Percentiles rank a stretch among this genome's conserved stretches.
phyloP scores from a whole-genome alignment of 2,888 invertebrate species.

The Diarsia dahlii region DNA sequence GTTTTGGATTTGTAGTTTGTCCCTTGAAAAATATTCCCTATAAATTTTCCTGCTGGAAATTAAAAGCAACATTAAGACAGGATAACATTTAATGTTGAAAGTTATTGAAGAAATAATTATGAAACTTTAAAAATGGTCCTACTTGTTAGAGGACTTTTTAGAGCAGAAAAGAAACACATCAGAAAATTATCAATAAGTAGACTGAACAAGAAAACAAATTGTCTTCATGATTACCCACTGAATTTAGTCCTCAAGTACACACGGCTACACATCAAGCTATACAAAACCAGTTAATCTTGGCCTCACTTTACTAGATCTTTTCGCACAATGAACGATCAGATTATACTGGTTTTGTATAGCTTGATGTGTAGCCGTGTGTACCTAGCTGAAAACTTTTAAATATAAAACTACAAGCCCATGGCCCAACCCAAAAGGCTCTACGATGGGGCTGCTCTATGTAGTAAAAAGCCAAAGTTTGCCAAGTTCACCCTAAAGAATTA shows the following conservation, averaged over 20 bases:
- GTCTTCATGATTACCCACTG: not conserved
- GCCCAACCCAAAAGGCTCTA: not conserved
- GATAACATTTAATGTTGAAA: not conserved
- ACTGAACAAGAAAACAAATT: not conserved
- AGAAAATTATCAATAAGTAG: not conserved
- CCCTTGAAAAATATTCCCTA: not conserved
- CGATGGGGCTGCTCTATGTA: not conserved
- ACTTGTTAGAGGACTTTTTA: not conserved
- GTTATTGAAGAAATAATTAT: not conserved
- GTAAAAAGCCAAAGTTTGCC: not conserved
- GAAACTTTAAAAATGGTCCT: not conserved
- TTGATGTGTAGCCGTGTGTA: too few species aligned
- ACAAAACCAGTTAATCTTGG: too few species aligned
- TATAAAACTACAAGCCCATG: too few species aligned
- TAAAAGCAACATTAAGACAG: not conserved
- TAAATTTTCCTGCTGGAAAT: not conserved
- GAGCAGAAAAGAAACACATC: not conserved
- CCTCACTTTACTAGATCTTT: too few species aligned
- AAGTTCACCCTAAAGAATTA: not conserved
- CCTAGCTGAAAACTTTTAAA: not conserved
- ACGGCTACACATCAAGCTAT: too few species aligned
- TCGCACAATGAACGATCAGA: too few species aligned
- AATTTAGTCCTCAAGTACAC: not conserved
- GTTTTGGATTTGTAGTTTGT: conserved; percentile 52
- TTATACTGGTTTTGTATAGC: too few species aligned